These are phyloP conservation scores for Acanthosepion lycidas DNA, from an alignment of 2,888 invertebrate genomes.

Conservation along the genomic window DNA sequence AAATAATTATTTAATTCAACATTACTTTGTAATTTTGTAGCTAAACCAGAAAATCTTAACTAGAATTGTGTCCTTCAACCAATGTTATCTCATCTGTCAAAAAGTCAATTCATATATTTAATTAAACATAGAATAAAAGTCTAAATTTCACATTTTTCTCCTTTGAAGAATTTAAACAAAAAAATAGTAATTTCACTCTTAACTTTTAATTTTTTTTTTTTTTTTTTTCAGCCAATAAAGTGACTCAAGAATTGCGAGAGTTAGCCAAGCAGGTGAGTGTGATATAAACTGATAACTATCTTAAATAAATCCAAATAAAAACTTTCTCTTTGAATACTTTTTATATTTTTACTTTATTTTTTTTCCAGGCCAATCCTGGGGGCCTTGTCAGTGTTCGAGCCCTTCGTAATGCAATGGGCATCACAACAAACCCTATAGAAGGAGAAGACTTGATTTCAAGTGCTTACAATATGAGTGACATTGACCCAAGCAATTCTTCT, in stretches of 20 bases:
- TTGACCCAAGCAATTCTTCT: neutral
- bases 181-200: no score
- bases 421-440: conserved; percentile 52
- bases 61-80: no score
- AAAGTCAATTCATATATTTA: no score
- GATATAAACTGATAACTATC: neutral
- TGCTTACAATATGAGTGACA: neutral
- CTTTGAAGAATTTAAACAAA: no score
- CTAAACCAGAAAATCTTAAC: no score
- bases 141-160: no score
- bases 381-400: conserved; percentile 56
- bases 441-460: neutral
- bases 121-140: no score
- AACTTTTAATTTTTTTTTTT: no score
- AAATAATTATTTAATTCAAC: no score
- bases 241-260: conserved; percentile 60
- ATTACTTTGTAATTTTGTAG: no score
- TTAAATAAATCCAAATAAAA: neutral
- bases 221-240: conserved; percentile 59
- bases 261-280: conserved; percentile 57
- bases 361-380: conserved; percentile 55
- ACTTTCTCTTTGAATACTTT: no score
- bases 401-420: conserved; percentile 59
- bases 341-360: neutral
- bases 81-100: no score